These are phyloP conservation scores for Gambelia wislizenii DNA, from an alignment of 2,797 vertebrate genomes.

Conservation along the genomic window DNA sequence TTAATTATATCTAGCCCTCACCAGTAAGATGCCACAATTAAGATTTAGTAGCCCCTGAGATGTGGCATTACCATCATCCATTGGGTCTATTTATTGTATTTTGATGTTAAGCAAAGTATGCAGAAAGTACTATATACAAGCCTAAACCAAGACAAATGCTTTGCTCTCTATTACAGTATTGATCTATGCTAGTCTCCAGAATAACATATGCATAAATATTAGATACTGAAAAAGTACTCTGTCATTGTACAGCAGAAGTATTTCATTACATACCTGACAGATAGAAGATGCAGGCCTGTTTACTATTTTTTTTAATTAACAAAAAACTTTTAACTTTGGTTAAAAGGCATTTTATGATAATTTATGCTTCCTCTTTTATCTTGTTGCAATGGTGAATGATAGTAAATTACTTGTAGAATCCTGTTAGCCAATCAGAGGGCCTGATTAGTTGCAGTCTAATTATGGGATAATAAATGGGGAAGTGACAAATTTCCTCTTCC, in stretches of 20 bases:
- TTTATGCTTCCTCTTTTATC: slow-evolving; percentile 44
- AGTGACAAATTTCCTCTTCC: slow-evolving; percentile 71
- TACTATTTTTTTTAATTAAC: slow-evolving; percentile 23
- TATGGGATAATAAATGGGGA: slow-evolving; percentile 72
- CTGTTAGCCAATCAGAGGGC: slow-evolving; percentile 66
- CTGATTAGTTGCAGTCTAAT: slow-evolving; percentile 70
- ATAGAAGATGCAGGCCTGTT: slow-evolving; percentile 43
- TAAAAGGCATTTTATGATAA: slow-evolving; percentile 18
- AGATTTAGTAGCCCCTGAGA: background rate
- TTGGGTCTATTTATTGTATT: background rate
- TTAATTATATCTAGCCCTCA: slow-evolving; percentile 30
- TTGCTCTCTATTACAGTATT: slow-evolving; percentile 21
- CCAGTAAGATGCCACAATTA: background rate
- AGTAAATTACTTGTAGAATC: slow-evolving; percentile 58
- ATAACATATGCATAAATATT: slow-evolving; percentile 49
- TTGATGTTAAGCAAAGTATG: slow-evolving; percentile 39
- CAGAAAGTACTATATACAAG: slow-evolving; percentile 36
- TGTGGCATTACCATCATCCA: background rate
- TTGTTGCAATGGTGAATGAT: slow-evolving; percentile 23
- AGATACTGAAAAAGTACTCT: slow-evolving; percentile 34
- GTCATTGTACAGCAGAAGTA: slow-evolving; percentile 51
- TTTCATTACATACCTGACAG: slow-evolving; percentile 59
- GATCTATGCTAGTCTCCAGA: slow-evolving; percentile 37
- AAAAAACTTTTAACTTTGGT: slow-evolving; percentile 48
- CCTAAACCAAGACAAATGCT: slow-evolving; percentile 49